Evolutionary conservation across 2,797 vertebrate species (phyloP).

Genomic region (Valencia hispanica): DNA sequence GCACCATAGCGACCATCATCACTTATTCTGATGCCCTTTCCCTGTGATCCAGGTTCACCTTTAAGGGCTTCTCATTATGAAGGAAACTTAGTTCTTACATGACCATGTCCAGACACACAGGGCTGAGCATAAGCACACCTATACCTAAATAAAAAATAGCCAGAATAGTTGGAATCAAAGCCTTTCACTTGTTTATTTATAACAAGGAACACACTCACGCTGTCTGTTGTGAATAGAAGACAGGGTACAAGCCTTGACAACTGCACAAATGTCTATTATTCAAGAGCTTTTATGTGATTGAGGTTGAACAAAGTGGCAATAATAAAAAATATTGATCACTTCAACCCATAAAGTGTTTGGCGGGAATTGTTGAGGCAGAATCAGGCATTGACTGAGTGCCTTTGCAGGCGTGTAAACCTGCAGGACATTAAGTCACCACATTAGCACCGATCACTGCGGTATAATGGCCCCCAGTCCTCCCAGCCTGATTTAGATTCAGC

Average conservation of each 20-base stretch:
- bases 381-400: constrained; percentile 76
- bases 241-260: constrained; percentile 65
- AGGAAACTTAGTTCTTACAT: constrained; percentile 43
- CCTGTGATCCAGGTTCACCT: constrained; percentile 63
- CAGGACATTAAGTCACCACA: constrained; percentile 76
- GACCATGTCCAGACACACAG: constrained; percentile 5
- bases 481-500: constrained; percentile 69
- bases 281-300: constrained; percentile 59
- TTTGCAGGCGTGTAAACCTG: constrained; percentile 75
- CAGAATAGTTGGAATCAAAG: neutral
- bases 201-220: constrained; percentile 10
- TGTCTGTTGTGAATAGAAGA: constrained; percentile 44
- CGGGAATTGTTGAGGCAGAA: constrained; percentile 69
- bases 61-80: constrained; percentile 64
- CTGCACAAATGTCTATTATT: constrained; percentile 74
- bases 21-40: constrained; percentile 65
- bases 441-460: constrained; percentile 73
- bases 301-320: constrained; percentile 76
- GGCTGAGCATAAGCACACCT: constrained; percentile 11
- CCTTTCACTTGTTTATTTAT: constrained; percentile 14
- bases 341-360: constrained; percentile 72
- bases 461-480: constrained; percentile 50
- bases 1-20: constrained; percentile 63
- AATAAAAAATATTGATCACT: constrained; percentile 82
- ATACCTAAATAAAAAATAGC: neutral